Base-by-base conservation (phyloP, 2,797 vertebrate genomes). In the Bucorvus abyssinicus region DNA sequence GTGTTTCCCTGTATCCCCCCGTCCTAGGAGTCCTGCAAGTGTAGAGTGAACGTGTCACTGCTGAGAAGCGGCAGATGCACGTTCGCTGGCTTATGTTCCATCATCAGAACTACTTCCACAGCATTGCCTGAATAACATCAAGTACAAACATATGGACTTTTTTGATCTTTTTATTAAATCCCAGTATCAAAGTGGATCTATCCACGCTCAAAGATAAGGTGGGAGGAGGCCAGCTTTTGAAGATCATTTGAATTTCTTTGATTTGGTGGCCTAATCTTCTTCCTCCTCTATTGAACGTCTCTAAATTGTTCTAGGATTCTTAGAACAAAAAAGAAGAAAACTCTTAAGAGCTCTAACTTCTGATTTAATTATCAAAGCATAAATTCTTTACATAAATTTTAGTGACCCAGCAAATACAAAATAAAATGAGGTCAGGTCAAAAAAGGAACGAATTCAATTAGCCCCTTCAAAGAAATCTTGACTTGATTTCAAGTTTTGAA, bases 241-340 rank as follows among this genome's bases (percentile, higher is more conserved):
- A 90, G 64, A 91, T 93, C 30, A 77, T 94, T 93, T 83, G 38
- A 89, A 83, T 97, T 88, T 87, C 60, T 93, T 96, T 91, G 65
- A 74, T 87, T 93, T 78, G 57, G 68, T 90, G 60, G 36, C 73
- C 68, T 93, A 81, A 93, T 92, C 92, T 84, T 92, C 53, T 83
- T 94, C 30, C 52, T 84, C 45, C 45, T 87, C 52, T 45, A 24
- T 60, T 90, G 82, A 96, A 93, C 76, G 79, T 88, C 27, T 36
- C 27, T 67, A 83, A 73, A 88, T 81, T 91, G 42, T 79, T 89
- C 93, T 87, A 90, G 59, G 50, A 90, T 92, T 79, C 67, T 86
- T 78, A 64, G 44, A 86, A 82, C 9, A 64, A 68, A 63, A 60
- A 29, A 56, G 83, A 38, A 52, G 42, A 59, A 47, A 8, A 1